Percentiles rank a stretch among this genome's conserved stretches.
phyloP scores from a whole-genome alignment of 1,140 invertebrate genomes.

The Drosophila punjabiensis region DNA sequence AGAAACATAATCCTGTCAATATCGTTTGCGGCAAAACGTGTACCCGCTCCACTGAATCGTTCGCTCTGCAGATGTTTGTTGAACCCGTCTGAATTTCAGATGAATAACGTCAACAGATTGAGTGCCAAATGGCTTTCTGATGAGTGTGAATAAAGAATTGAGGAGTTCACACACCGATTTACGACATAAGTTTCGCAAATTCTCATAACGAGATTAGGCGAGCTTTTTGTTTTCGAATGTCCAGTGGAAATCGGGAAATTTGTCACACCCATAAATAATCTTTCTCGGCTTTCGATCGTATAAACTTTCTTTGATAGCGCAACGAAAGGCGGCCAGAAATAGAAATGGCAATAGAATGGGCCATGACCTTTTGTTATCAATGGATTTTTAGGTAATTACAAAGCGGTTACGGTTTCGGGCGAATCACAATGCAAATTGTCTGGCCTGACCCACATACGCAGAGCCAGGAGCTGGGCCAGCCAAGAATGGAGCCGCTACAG shows the following conservation, averaged over 20 bases:
- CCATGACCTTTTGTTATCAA: conserved; percentile 37
- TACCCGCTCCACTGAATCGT: conserved; percentile 27
- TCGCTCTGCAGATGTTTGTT: conserved; percentile 35
- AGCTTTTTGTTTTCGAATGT: conserved; percentile 25
- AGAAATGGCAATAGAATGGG: conserved; percentile 9
- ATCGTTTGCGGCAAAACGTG: conserved; percentile 28
- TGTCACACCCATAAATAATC: conserved; percentile 26
- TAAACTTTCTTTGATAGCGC: conserved; percentile 26
- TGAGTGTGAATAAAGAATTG: conserved; percentile 48
- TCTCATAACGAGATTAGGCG: conserved; percentile 31
- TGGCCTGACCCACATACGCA: conserved; percentile 44
- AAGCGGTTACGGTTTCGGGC: conserved; percentile 35
- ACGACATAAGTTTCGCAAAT: conserved; percentile 23
- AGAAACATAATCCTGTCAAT: conserved; percentile 42
- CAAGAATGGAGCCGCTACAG: conserved; percentile 39
- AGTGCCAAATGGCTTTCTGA: conserved; percentile 52
- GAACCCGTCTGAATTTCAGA: conserved; percentile 31
- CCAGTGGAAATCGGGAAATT: conserved; percentile 19
- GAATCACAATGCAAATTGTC: conserved; percentile 54
- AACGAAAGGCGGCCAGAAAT: background rate
- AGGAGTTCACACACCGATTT: conserved; percentile 30
- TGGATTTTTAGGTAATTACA: conserved; percentile 33
- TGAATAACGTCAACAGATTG: conserved; percentile 20
- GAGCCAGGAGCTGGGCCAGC: conserved; percentile 18
- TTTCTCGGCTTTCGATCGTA: background rate